Base-by-base conservation (phyloP, 2,113 vertebrate genomes). In the Siniperca knerii region DNA sequence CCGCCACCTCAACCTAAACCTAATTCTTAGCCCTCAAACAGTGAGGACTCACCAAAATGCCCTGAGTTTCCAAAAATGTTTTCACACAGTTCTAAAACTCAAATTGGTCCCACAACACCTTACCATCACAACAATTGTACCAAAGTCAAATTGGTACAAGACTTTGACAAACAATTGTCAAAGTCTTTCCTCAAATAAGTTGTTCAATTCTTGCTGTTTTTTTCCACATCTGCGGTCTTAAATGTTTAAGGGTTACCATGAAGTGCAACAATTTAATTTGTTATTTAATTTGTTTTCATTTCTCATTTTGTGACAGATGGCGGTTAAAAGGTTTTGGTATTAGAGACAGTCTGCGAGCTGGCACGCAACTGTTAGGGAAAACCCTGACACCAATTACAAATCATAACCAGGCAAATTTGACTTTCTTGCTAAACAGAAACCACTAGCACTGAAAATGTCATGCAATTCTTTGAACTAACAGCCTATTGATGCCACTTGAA, bases 361-460 rank as follows among this genome's bases (percentile, higher is more conserved):
- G 42, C 75, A 61, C 1, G 23, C 52, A 61, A 7, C 6, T 44
- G 23, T 25, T 9, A 20, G 9, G 6, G 21, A 7, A 61, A 75
- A 46, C 0, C 15, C 2, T 1, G 8, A 48, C 18, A 70, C 48
- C 18, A 21, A 25, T 52, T 6, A 75, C 52, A 61, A 72, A 69
- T 40, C 42, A 48, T 2, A 81, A 48, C 65, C 9, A 21, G n/a
- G 64, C 21, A 42, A 16, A 85, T 37, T 1, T 18, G 73, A 48
- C 8, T 62, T 40, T 75, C 13, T 55, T n/a, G 0, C 65, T 8
- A 54, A 57, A 79, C n/a, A 23, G 57, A 84, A 84, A 79, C 66
- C 42, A 1, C 8, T 0, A 44, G 3, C 44, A 40, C 6, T n/a
- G 37, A 46, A 72, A 68, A 54, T 58, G 46, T 65, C 83, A 25